phyloP scores from a whole-genome alignment of 2,113 vertebrate species.

The western clawed frog (Xenopus tropicalis) region UCB_Xtro_10.0 CM004446.2:129457001-129457500 shows the following conservation, averaged over 20 bases:
- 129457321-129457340: neutral
- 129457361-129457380: too few relatives aligned
- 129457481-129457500: too few relatives aligned
- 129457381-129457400: too few relatives aligned
- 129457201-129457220: neutral
- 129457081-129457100: neutral
- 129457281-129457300: conserved; percentile 1
- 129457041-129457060: neutral
- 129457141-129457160: neutral
- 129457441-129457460: too few relatives aligned
- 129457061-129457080: neutral
- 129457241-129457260: neutral
- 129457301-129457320: neutral
- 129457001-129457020: neutral
- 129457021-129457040: neutral
- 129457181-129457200: conserved; percentile 1
- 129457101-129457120: neutral
- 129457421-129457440: too few relatives aligned
- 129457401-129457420: too few relatives aligned
- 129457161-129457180: conserved; percentile 1
- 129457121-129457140: neutral
- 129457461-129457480: too few relatives aligned
- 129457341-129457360: neutral
- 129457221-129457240: neutral
- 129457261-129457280: neutral